phyloP scores from a whole-genome alignment of 37 sponge, comb jelly and placozoan species.

The Haliclona indistincta region DNA sequence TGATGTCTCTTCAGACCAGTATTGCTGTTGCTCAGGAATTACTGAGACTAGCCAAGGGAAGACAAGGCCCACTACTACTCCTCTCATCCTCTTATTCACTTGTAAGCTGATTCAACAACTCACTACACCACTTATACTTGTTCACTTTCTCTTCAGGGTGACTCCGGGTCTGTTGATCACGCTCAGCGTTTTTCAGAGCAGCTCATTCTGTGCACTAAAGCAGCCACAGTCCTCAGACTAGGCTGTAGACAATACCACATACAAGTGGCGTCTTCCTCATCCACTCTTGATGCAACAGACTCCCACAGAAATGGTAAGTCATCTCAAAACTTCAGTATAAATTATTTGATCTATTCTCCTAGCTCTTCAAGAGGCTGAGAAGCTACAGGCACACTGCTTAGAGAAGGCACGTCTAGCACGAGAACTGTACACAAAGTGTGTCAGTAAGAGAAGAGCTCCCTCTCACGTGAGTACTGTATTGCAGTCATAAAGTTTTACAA shows the following conservation, averaged over 20 bases:
- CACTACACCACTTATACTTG: neutral
- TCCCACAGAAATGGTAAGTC: neutral
- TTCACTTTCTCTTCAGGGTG: slow-evolving; percentile 24
- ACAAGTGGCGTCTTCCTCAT: neutral
- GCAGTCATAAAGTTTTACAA: neutral
- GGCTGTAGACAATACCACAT: neutral
- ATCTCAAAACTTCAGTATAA: no score
- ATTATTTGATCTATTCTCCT: neutral
- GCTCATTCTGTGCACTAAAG: slow-evolving; percentile 69
- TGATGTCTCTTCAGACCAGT: slow-evolving; percentile 4
- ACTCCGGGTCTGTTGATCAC: slow-evolving; percentile 34
- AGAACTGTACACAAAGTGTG: slow-evolving; percentile 10
- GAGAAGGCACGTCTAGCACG: slow-evolving; percentile 34
- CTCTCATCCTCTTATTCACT: slow-evolving; percentile 51
- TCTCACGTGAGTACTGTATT: neutral
- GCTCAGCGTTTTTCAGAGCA: slow-evolving; percentile 69
- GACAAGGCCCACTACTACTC: slow-evolving; percentile 63
- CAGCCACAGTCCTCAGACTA: slow-evolving; percentile 30
- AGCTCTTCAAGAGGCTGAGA: neutral
- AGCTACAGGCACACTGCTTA: slow-evolving; percentile 19
- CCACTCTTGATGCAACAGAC: neutral
- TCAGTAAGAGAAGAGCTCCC: neutral
- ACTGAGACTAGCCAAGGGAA: slow-evolving; percentile 41
- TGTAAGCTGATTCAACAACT: slow-evolving; percentile 11
- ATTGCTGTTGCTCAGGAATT: slow-evolving; percentile 52